A percentile compares a stretch with the other conserved stretches of the same genome.
phyloP scores from a whole-genome alignment of 2,888 invertebrate genomes.

The Biston stratarius region DNA sequence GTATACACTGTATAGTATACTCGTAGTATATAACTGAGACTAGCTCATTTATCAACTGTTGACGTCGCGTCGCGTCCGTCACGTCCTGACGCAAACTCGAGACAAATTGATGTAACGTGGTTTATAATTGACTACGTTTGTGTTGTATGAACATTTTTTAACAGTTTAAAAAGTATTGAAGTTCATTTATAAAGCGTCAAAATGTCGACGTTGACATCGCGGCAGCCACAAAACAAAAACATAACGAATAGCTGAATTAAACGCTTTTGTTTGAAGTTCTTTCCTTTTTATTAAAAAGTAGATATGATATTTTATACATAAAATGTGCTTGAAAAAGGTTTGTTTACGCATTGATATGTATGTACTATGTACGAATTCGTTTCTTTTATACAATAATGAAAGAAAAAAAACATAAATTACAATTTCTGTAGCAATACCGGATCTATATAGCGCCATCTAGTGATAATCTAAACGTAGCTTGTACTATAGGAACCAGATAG shows the following conservation, averaged over 20 bases:
- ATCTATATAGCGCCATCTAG: no score
- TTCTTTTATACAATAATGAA: no score
- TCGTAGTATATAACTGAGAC: constrained; percentile 2
- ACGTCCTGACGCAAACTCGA: constrained; percentile 47
- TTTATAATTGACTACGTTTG: constrained; percentile 33
- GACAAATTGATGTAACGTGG: constrained; percentile 53
- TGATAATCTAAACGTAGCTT: no score
- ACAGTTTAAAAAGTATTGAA: constrained; percentile 8
- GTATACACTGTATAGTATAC: neutral
- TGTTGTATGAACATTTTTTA: neutral
- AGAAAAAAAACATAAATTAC: no score
- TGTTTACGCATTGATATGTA: no score
- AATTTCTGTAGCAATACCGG: no score
- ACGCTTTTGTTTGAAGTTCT: neutral
- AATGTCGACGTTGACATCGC: neutral
- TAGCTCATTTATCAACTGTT: constrained; percentile 61
- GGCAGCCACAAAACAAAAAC: neutral
- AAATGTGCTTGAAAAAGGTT: no score
- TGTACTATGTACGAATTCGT: no score
- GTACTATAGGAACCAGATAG: no score
- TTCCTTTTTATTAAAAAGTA: neutral
- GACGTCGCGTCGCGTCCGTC: constrained; percentile 53
- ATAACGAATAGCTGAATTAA: neutral
- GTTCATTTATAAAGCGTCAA: constrained; percentile 10
- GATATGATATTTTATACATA: no score